Evolutionary conservation across 2,888 invertebrate genomes (phyloP).

Genomic region (Stenolophus ochropezus): DNA sequence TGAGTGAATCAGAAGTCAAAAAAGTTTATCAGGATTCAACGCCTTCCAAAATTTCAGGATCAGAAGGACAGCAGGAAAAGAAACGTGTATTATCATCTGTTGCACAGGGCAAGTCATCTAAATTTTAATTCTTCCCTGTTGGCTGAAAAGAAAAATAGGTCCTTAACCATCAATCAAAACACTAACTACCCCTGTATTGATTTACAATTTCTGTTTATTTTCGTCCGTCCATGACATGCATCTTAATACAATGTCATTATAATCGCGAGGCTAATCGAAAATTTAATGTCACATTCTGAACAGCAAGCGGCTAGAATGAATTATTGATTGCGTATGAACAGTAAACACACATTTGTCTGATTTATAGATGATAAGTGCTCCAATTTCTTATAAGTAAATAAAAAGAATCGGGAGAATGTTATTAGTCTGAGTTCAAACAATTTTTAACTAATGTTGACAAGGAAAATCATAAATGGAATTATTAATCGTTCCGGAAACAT

Average conservation of each 20-base stretch:
- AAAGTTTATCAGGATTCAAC: too few species aligned
- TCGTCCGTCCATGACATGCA: slow-evolving; percentile 29
- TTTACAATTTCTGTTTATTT: slow-evolving; percentile 34
- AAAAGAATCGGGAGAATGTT: background rate
- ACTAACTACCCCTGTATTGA: background rate
- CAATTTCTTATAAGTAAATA: background rate
- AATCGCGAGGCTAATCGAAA: slow-evolving; percentile 32
- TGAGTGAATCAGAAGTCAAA: too few species aligned
- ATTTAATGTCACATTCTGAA: slow-evolving; percentile 30
- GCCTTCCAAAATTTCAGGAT: too few species aligned
- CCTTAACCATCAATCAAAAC: background rate
- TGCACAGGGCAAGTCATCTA: too few species aligned
- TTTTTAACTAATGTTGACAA: background rate
- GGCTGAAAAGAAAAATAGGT: background rate
- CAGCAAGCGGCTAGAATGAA: background rate
- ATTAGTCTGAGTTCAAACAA: background rate
- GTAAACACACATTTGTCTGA: slow-evolving; percentile 9
- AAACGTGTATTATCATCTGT: too few species aligned
- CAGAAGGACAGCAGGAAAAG: too few species aligned
- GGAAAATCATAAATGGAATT: background rate
- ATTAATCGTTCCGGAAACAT: background rate
- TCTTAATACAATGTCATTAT: slow-evolving; percentile 33
- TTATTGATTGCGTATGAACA: background rate
- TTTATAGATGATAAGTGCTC: slow-evolving; percentile 1
- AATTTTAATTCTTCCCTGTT: background rate